Conservation (phyloP, 2,888 invertebrate species). For the Blastobasis lacticolella region DNA sequence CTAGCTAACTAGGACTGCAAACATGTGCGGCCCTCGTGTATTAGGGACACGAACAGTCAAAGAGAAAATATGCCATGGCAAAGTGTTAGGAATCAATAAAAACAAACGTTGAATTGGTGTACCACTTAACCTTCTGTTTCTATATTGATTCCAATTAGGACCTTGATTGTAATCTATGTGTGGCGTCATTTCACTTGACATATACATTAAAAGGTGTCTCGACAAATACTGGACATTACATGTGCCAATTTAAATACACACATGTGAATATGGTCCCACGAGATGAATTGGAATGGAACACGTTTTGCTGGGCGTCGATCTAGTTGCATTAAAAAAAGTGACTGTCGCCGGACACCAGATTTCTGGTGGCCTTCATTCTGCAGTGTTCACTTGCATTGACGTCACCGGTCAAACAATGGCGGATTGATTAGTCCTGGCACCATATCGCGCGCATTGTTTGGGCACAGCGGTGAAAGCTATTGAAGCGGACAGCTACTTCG, state of each 20-base stretch:
- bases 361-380: slow-evolving; percentile 25
- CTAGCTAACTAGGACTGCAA: too few species aligned
- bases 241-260: too few species aligned
- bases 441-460: slow-evolving; percentile 24
- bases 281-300: too few species aligned
- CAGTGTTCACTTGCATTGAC: slow-evolving; percentile 34
- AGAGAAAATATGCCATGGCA: too few species aligned
- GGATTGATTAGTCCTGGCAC: slow-evolving; percentile 38
- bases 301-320: too few species aligned
- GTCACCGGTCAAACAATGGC: slow-evolving; percentile 47
- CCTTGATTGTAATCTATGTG: slow-evolving; percentile 18
- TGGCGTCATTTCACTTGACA: background rate
- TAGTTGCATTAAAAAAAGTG: slow-evolving; percentile 20
- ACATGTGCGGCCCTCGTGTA: too few species aligned
- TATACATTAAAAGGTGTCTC: background rate
- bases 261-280: too few species aligned
- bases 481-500: slow-evolving; percentile 18
- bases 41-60: too few species aligned
- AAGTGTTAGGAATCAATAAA: slow-evolving; percentile 22
- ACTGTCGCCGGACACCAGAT: slow-evolving; percentile 25
- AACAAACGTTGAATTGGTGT: slow-evolving; percentile 33
- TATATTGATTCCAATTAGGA: slow-evolving; percentile 40
- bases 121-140: slow-evolving; percentile 28
- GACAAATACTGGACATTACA: too few species aligned
- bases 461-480: slow-evolving; percentile 37